A percentile compares a stretch with the other conserved stretches of the same genome.
Evolutionary conservation across 2,797 vertebrate genomes (phyloP).

Genomic region (Myotis pilosus): DNA sequence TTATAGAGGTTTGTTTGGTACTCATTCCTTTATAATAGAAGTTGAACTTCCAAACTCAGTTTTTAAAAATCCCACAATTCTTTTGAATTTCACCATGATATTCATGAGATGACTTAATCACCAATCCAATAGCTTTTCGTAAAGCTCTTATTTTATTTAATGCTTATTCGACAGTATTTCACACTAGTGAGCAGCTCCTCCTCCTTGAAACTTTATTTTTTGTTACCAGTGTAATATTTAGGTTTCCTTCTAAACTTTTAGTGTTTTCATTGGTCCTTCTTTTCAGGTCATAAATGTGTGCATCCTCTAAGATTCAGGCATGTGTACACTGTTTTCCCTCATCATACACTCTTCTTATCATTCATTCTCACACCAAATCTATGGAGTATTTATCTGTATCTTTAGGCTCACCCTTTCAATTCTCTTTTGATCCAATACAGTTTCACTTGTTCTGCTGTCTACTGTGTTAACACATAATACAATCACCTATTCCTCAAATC

Average conservation of each 20-base stretch:
- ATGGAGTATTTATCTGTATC: not conserved
- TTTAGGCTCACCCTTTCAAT: not conserved
- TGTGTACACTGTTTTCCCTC: not conserved
- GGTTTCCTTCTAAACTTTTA: constrained; percentile 13
- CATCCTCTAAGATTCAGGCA: not conserved
- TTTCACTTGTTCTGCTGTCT: constrained; percentile 24
- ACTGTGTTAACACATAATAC: not conserved
- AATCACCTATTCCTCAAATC: constrained; percentile 24
- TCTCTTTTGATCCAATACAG: not conserved
- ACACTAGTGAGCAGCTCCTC: not conserved
- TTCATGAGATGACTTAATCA: not conserved
- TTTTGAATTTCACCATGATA: not conserved
- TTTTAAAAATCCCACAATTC: not conserved
- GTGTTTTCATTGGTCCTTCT: constrained; percentile 4
- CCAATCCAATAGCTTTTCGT: not conserved
- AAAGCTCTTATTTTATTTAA: not conserved
- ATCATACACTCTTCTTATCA: not conserved
- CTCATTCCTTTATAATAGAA: not conserved
- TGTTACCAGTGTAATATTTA: not conserved
- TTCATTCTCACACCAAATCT: not conserved
- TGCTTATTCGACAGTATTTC: not conserved
- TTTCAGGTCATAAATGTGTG: not conserved
- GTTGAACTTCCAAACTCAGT: not conserved
- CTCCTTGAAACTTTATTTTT: not conserved
- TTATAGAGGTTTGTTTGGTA: not conserved